Evolutionary conservation across 2,888 invertebrate genomes (phyloP), one percentile per base, ranked within the genome.

Genomic region (Dendrolimus houi): DNA sequence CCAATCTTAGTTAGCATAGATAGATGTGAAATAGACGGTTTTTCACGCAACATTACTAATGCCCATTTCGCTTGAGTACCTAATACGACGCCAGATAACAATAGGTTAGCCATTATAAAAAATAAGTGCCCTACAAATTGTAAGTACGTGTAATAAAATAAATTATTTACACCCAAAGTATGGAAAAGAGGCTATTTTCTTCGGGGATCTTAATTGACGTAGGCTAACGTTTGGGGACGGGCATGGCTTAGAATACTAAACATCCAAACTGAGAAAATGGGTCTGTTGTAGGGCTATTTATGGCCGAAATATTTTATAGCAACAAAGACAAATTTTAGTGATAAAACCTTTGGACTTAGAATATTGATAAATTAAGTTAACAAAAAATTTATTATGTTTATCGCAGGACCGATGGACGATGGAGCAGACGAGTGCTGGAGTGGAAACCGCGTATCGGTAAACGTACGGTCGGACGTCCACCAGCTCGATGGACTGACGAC

Each of bases 221-320:
- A 56, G 56, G 53, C 41, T 10, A 56, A 17, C 17, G 29, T 53
- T 53, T 52, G 41, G 41, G 56, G 53, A 53, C 56, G 53, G 8
- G 13, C 53, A 53, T 56, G 56, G 56, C 10, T 41, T 56, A 8
- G 56, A 53, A 56, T 56, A 56, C 56, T 53, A 56, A 56, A 56
- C 53, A 14, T 53, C 52, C 17, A 41, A 53, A 53, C 0, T 47
- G 47, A 47, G 47, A 0, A 47, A 47, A 47, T 12, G 47, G 47
- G 9, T 47, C 47, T 47, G 47, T 47, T 47, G 47, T 10, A 10
- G 2, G 47, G 2, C 47, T 47, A 12, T 47, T 10, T 47, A 47
- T 47, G 12, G 47, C 47, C 12, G 47, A 7, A 47, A 47, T 47
- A 47, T 2, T 47, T 47, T 10, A 12, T 47, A 47, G 47, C 47